These are phyloP conservation scores for Pentamera pediparva DNA, from an alignment of 53 echinoderm and acorn worm species.

Conservation along the genomic window DNA sequence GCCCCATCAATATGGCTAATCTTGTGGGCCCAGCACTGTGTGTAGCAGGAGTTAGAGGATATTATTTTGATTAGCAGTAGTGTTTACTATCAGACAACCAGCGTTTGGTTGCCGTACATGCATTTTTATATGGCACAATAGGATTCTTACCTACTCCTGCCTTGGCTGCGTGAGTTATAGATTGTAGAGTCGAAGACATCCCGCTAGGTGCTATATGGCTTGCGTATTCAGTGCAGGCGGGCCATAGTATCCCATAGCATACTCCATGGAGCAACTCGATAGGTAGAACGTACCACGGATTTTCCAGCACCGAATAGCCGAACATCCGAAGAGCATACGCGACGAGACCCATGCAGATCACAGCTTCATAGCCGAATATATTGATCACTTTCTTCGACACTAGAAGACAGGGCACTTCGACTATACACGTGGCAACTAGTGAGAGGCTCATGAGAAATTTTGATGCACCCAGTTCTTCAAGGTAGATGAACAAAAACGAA, in stretches of 20 bases:
- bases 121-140: no score
- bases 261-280: slow-evolving; percentile 36
- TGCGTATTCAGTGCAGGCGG: slow-evolving; percentile 35
- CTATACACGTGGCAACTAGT: slow-evolving; percentile 17
- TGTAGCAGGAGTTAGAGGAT: no score
- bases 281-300: slow-evolving; percentile 32
- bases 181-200: slow-evolving; percentile 38
- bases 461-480: slow-evolving; percentile 28
- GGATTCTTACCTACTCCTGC: slow-evolving; percentile 44
- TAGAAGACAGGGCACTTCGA: slow-evolving; percentile 20
- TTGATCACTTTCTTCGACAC: slow-evolving; percentile 19
- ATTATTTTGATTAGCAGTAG: no score
- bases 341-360: slow-evolving; percentile 35
- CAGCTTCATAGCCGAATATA: slow-evolving; percentile 26
- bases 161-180: slow-evolving; percentile 20
- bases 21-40: no score
- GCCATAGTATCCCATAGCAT: slow-evolving; percentile 31
- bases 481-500: slow-evolving; percentile 37
- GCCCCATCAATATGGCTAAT: no score
- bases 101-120: no score
- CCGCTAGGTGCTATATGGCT: slow-evolving; percentile 44
- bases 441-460: slow-evolving; percentile 39
- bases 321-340: slow-evolving; percentile 23
- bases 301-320: slow-evolving; percentile 28
- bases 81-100: no score